These are phyloP conservation scores for Halotydeus destructor DNA, from an alignment of 1,140 invertebrate genomes.

Conservation along the genomic window DNA sequence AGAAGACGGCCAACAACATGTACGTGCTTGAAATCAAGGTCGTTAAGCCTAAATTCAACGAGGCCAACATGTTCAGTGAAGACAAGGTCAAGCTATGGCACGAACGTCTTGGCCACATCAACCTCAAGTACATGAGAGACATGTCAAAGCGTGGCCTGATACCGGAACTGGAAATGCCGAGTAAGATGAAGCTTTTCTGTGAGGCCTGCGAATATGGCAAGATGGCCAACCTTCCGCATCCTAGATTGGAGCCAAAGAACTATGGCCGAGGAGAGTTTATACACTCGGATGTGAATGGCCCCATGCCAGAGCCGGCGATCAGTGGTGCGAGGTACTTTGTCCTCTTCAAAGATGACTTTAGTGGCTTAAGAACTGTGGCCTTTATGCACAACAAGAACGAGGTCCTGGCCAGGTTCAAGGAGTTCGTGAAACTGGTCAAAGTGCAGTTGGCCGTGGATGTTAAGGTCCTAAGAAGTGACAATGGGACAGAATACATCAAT, in stretches of 20 bases:
- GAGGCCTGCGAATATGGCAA: too few species aligned
- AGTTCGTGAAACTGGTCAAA: conserved; percentile 10
- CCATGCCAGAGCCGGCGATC: conserved; percentile 8
- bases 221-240: too few species aligned
- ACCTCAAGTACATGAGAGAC: background rate
- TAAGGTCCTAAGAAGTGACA: conserved; percentile 8
- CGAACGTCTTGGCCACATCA: conserved; percentile 7
- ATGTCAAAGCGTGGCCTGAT: conserved; percentile 1
- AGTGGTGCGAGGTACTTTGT: conserved; percentile 14
- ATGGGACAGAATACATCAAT: conserved; percentile 12
- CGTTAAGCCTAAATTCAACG: background rate
- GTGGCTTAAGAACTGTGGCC: conserved; percentile 7
- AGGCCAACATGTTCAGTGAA: conserved; percentile 6
- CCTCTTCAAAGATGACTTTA: conserved; percentile 17
- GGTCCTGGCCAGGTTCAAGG: conserved; percentile 12
- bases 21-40: conserved; percentile 2
- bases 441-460: conserved; percentile 5
- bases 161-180: too few species aligned
- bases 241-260: too few species aligned
- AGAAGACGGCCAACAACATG: background rate
- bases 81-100: conserved; percentile 5
- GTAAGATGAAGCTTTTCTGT: too few species aligned
- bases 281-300: conserved; percentile 15
- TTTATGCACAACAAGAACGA: conserved; percentile 13
- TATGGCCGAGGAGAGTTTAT: too few species aligned